Evolutionary conservation across 2,113 vertebrate species (phyloP).

Genomic region (Penelope pileata): DNA sequence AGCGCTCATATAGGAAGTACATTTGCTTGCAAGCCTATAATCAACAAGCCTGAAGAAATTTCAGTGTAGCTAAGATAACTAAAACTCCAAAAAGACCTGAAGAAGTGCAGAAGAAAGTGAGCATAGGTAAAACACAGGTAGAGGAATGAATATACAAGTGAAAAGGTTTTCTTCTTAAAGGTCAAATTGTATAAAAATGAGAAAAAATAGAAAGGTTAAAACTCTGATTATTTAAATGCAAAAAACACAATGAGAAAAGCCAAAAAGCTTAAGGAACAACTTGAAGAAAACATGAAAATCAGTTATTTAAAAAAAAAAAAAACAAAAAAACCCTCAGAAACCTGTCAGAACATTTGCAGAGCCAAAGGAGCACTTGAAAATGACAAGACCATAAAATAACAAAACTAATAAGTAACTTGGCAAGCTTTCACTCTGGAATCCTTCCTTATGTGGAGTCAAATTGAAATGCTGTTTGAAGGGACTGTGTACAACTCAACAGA

Average conservation of each 20-base stretch:
- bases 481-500: not conserved
- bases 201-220: not conserved
- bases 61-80: not conserved
- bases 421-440: not conserved
- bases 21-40: not conserved
- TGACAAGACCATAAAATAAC: not conserved
- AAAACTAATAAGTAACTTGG: not conserved
- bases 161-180: not conserved
- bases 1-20: not conserved
- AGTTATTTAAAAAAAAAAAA: not conserved
- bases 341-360: not conserved
- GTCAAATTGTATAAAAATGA: not conserved
- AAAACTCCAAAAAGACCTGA: not conserved
- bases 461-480: not conserved
- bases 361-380: not conserved
- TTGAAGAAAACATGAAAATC: not conserved
- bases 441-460: not conserved
- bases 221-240: not conserved
- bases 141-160: not conserved
- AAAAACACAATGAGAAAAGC: not conserved
- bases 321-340: not conserved
- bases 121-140: not conserved
- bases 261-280: not conserved
- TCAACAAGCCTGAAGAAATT: not conserved
- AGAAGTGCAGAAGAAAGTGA: not conserved